phyloP scores from a whole-genome alignment of 2,113 vertebrate genomes.

The Suncus etruscus region DNA sequence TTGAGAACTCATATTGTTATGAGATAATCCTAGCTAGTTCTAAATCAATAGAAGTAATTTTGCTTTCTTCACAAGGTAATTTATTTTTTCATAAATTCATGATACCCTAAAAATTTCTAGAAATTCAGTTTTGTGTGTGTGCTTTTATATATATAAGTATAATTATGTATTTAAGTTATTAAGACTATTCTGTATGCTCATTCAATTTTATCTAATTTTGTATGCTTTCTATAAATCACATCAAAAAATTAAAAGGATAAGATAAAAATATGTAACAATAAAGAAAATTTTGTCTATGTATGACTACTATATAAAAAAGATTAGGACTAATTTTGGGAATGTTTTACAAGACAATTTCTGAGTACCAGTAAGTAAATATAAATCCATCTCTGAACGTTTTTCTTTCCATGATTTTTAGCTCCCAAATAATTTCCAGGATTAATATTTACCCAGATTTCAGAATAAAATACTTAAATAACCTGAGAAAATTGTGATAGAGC shows the following conservation, averaged over 20 bases:
- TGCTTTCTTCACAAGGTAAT: background rate
- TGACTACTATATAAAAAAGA: background rate
- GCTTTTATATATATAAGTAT: background rate
- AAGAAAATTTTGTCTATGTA: background rate
- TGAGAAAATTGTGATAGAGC: too few species aligned
- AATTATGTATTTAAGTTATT: background rate
- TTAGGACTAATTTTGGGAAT: background rate
- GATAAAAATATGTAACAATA: background rate
- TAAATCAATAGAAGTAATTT: background rate
- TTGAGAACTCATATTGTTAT: background rate
- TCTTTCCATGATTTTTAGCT: background rate
- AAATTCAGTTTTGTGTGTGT: background rate
- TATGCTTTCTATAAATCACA: background rate
- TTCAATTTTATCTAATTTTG: background rate
- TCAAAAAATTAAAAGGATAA: background rate
- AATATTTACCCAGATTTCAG: too few species aligned
- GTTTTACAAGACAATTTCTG: background rate
- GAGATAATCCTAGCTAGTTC: background rate
- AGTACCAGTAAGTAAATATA: background rate
- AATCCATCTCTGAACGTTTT: background rate
- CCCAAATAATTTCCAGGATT: too few species aligned
- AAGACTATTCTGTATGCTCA: background rate
- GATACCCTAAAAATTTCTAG: background rate
- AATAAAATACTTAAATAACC: too few species aligned
- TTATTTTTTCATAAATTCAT: constrained; percentile 28